Conservation (phyloP, 1,140 invertebrate genomes). For the Caenorhabditis elegans region WBcel235 BX284605.5:13851501-13852000, state of each 20-base stretch:
- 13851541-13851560: slow-evolving; percentile 36
- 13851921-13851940: background rate
- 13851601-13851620: slow-evolving; percentile 40
- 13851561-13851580: slow-evolving; percentile 36
- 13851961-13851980: background rate
- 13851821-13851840: background rate
- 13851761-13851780: slow-evolving; percentile 9
- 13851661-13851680: slow-evolving; percentile 35
- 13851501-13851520: too few species aligned
- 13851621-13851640: slow-evolving; percentile 19
- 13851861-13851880: background rate
- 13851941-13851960: background rate
- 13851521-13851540: too few species aligned
- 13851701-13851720: slow-evolving; percentile 31
- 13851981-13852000: slow-evolving; percentile 82
- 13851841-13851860: slow-evolving; percentile 2
- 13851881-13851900: slow-evolving; percentile 14
- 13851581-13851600: background rate
- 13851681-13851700: slow-evolving; percentile 39
- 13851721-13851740: slow-evolving; percentile 45
- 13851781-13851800: background rate
- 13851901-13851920: slow-evolving; percentile 28
- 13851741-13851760: slow-evolving; percentile 39
- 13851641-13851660: slow-evolving; percentile 33
- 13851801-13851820: background rate